phyloP scores from a whole-genome alignment of 23 tunicate species.

The Aplidium turbinatum region DNA sequence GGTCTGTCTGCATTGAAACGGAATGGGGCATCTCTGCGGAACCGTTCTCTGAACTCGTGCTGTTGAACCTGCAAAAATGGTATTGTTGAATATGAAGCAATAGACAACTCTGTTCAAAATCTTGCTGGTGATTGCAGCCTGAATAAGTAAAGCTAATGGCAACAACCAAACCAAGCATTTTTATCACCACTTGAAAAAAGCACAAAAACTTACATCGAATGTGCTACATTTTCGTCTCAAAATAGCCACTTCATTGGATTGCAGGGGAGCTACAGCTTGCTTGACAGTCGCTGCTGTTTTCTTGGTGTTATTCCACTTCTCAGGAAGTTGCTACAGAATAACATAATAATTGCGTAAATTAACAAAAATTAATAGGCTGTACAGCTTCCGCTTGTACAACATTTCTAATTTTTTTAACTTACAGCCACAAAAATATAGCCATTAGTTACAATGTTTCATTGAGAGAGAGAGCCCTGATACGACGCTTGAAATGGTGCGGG shows the following conservation, averaged over 20 bases:
- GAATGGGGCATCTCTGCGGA: conserved; percentile 95
- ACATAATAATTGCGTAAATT: neutral
- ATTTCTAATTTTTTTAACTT: neutral
- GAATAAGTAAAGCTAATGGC: too few species aligned
- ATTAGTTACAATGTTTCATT: too few species aligned
- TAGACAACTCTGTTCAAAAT: too few species aligned
- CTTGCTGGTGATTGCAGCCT: too few species aligned
- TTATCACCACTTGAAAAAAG: too few species aligned
- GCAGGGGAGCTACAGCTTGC: conserved; percentile 96
- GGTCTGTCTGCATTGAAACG: conserved; percentile 61
- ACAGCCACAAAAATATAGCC: too few species aligned
- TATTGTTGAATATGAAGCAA: too few species aligned
- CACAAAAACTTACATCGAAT: conserved; percentile 78
- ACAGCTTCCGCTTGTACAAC: neutral
- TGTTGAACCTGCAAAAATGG: conserved; percentile 89
- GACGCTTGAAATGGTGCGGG: too few species aligned
- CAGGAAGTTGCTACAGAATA: conserved; percentile 73
- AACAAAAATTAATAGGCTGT: too few species aligned
- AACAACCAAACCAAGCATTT: too few species aligned
- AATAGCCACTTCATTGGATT: conserved; percentile 88
- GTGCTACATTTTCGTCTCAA: conserved; percentile 83
- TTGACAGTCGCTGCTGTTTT: conserved; percentile 92
- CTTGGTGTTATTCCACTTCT: conserved; percentile 98
- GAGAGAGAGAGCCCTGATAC: too few species aligned
- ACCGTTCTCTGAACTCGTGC: conserved; percentile 89